Evolutionary conservation across 2,113 vertebrate genomes (phyloP), one percentile per base, ranked within the genome.

Genomic region (Bos indicus): DNA sequence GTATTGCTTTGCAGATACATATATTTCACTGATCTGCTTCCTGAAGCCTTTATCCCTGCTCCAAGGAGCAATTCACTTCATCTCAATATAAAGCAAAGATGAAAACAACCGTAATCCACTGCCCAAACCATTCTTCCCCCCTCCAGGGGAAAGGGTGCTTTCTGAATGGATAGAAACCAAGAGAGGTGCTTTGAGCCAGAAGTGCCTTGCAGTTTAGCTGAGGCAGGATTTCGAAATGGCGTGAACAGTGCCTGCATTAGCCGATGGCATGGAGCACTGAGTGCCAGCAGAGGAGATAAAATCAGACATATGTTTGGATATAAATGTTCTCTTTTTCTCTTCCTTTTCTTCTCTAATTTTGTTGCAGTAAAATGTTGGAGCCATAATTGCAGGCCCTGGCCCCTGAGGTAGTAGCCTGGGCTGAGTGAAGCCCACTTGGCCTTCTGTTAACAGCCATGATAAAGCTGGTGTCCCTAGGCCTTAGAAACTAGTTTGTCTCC

Each of bases 291-390:
- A 94, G 43, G 89, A 96, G 95, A 94, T 83, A 95, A 98, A 97
- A 94, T 96, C 94, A 95, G 97, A 97, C 97, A 86, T 89, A 94
- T 94, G 93, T 97, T 97, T 97, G 60, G 94, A 92, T 93, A 62
- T 90, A 95, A 97, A 91, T 91, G 94, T 97, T 93, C 88, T 92
- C 8, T 64, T 85, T 59, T 6, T n/a, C 10, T n/a, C 77, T 15
- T 15, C 74, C 54, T 46, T 40, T 52, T 74, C 43, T 67, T 80
- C 89, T 92, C 81, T 92, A 64, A 96, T 95, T 87, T 96, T 94
- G 93, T 94, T 95, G 67, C 88, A 67, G 7, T 88, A 85, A 85
- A 91, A 48, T 48, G 81, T 48, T 71, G 16, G 67, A 26, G 26
- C 87, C 48, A 87, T 77, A 48, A 88, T 11, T 95, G 64, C 74